Evolutionary conservation across 2,888 invertebrate genomes (phyloP).

Genomic region (Ophion ventricosus): DNA sequence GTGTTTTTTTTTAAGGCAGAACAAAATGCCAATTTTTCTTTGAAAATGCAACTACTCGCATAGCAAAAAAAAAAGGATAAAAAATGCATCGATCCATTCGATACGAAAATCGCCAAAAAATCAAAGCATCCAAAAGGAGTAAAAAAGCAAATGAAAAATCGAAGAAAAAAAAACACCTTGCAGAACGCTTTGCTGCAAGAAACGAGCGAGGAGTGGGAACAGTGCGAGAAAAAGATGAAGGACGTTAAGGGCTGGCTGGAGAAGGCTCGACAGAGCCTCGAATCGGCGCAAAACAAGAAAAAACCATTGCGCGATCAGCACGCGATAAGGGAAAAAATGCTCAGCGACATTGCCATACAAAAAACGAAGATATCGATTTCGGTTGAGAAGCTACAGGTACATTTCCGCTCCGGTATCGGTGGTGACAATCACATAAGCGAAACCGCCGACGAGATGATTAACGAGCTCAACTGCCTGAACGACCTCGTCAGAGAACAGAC

Average conservation of each 20-base stretch:
- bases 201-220: slow-evolving; percentile 97
- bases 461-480: slow-evolving; percentile 88
- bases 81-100: not conserved
- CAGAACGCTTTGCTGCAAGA: slow-evolving; percentile 95
- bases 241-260: slow-evolving; percentile 96
- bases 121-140: not conserved
- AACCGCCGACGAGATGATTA: slow-evolving; percentile 88
- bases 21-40: not conserved
- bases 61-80: no score
- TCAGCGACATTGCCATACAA: slow-evolving; percentile 94
- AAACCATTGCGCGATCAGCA: slow-evolving; percentile 94
- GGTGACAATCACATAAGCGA: slow-evolving; percentile 91
- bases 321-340: slow-evolving; percentile 92
- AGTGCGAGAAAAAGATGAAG: slow-evolving; percentile 96
- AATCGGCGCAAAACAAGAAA: slow-evolving; percentile 93
- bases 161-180: slow-evolving; percentile 75
- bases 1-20: not conserved
- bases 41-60: no score
- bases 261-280: slow-evolving; percentile 90
- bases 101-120: not conserved
- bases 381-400: slow-evolving; percentile 95
- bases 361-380: slow-evolving; percentile 95
- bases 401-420: slow-evolving; percentile 94
- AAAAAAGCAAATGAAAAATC: not conserved
- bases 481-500: slow-evolving; percentile 87